Evolutionary conservation across 2,113 vertebrate genomes (phyloP).

Genomic region (Strix aluco): DNA sequence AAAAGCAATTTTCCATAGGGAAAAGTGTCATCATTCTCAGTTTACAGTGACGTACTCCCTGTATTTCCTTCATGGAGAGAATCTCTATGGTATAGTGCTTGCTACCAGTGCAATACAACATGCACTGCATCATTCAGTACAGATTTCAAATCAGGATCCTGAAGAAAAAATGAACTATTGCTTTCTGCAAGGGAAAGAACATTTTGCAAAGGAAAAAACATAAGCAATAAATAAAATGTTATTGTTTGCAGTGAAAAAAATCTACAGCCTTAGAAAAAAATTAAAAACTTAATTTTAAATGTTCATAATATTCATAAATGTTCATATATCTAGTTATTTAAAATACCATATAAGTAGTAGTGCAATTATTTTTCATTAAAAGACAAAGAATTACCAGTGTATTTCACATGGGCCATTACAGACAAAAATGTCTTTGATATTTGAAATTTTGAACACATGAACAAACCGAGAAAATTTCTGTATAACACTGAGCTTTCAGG

Average conservation of each 20-base stretch:
- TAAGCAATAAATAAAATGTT: background rate
- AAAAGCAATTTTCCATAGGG: background rate
- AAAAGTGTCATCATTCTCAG: background rate
- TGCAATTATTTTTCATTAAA: background rate
- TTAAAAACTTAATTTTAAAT: background rate
- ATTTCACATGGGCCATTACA: fast-evolving
- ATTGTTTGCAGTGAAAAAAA: background rate
- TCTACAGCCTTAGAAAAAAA: background rate
- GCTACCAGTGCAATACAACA: background rate
- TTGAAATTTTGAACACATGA: background rate
- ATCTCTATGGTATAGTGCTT: background rate
- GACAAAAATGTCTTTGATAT: background rate
- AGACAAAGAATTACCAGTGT: background rate
- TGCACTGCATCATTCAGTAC: background rate
- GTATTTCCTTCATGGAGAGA: background rate
- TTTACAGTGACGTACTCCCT: background rate
- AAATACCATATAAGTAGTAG: background rate
- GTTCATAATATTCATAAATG: background rate
- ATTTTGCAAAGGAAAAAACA: background rate
- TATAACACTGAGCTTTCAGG: fast-evolving
- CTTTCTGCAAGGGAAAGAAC: background rate
- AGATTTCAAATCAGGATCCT: background rate
- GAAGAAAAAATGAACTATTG: background rate
- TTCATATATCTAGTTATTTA: background rate
- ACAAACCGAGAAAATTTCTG: background rate